Evolutionary conservation across 2,888 invertebrate species (phyloP).

Genomic region (Capitulum mitella): DNA sequence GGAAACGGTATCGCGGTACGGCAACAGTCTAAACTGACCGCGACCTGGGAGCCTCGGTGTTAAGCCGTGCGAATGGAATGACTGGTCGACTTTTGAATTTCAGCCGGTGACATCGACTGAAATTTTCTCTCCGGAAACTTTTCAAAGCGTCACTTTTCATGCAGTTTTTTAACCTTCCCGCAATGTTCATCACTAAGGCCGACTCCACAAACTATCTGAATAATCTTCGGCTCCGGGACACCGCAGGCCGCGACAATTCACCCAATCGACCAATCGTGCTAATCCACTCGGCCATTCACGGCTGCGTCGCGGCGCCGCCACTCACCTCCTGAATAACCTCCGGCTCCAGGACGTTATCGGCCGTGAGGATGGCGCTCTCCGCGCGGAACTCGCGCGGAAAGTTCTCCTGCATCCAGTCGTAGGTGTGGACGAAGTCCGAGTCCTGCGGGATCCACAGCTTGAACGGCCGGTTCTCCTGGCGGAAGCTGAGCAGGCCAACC

Average conservation of each 20-base stretch:
- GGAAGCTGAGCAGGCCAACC: slow-evolving; percentile 34
- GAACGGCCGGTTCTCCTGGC: slow-evolving; percentile 35
- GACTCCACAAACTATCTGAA: neutral
- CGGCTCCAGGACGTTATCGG: slow-evolving; percentile 39
- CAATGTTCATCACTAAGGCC: neutral
- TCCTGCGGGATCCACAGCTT: slow-evolving; percentile 68
- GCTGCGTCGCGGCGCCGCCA: neutral
- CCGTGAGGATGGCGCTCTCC: slow-evolving; percentile 53
- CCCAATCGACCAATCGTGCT: neutral
- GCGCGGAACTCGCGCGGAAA: slow-evolving; percentile 58
- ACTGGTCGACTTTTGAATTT: no score
- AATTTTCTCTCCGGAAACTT: no score
- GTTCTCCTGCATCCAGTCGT: slow-evolving; percentile 62
- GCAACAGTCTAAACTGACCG: no score
- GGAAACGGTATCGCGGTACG: no score
- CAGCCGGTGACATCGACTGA: no score
- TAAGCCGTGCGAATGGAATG: no score
- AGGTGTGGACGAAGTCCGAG: slow-evolving; percentile 60
- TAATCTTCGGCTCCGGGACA: no score
- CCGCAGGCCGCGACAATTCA: no score
- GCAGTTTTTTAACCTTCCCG: no score
- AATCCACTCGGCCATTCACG: no score
- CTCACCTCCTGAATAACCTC: neutral
- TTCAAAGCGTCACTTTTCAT: no score
- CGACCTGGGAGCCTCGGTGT: no score